These are phyloP conservation scores for Sipha maydis DNA, from an alignment of 2,888 invertebrate genomes.

Conservation along the genomic window DNA sequence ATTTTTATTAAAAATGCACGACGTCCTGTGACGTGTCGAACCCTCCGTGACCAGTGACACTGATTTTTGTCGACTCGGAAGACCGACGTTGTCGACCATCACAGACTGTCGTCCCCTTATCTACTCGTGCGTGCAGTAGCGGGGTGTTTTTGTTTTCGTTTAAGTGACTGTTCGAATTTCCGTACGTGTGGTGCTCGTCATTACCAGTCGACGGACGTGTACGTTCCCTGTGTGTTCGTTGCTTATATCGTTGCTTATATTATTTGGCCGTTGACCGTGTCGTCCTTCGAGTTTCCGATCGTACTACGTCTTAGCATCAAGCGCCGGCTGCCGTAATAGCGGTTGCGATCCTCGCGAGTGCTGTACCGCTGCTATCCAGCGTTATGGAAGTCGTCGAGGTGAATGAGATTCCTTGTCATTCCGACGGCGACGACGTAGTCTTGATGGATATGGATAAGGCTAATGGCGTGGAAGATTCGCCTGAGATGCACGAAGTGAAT, in stretches of 20 bases:
- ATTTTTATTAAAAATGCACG: neutral
- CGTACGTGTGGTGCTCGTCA: neutral
- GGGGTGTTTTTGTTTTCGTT: neutral
- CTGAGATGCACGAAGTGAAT: constrained; percentile 22
- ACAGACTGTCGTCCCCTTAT: neutral
- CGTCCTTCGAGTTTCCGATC: too few species aligned
- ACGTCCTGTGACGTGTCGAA: neutral
- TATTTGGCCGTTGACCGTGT: neutral
- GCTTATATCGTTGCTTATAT: neutral
- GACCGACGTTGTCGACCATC: neutral
- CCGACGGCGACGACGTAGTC: constrained; percentile 49
- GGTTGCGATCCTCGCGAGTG: neutral
- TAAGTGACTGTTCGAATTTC: neutral
- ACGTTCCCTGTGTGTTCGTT: neutral
- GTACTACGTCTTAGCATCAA: too few species aligned
- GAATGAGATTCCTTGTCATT: constrained; percentile 31
- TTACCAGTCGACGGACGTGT: neutral
- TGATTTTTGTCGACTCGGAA: neutral
- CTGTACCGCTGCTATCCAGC: neutral
- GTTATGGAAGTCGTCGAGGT: constrained; percentile 49
- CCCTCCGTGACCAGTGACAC: neutral
- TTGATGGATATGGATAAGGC: constrained; percentile 45
- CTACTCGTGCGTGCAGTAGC: neutral
- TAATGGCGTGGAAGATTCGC: neutral
- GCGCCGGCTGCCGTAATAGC: neutral